These are phyloP conservation scores for Mus spicilegus DNA, from an alignment of 2,113 vertebrate genomes.

Conservation along the genomic window DNA sequence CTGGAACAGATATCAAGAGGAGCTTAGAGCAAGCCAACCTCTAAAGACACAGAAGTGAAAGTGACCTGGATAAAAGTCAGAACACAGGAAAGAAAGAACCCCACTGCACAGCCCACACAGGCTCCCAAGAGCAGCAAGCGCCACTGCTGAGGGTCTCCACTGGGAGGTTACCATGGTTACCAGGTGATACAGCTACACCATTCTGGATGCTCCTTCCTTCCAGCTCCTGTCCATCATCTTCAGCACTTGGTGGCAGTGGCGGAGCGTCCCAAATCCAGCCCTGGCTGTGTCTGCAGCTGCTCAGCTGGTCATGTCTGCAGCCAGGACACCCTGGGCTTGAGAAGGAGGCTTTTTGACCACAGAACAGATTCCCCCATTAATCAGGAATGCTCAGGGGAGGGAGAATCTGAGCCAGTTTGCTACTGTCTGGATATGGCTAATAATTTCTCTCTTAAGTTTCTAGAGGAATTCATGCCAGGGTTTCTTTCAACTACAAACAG, in stretches of 20 bases:
- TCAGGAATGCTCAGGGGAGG: constrained; percentile 77
- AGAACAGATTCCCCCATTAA: constrained; percentile 80
- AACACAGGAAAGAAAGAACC: not conserved
- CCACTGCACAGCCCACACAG: fast-evolving
- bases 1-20: not conserved
- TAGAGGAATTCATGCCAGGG: constrained; percentile 63
- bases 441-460: constrained; percentile 75
- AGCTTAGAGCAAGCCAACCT: not conserved
- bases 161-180: not conserved
- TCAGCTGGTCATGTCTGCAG: constrained; percentile 67
- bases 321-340: constrained; percentile 75
- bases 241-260: not conserved
- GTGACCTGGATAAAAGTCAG: constrained; percentile 22
- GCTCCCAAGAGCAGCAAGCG: not conserved
- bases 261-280: constrained; percentile 27
- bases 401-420: constrained; percentile 67
- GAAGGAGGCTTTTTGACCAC: constrained; percentile 57
- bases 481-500: constrained; percentile 47
- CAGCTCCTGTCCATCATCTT: not conserved
- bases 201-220: not conserved
- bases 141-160: fast-evolving
- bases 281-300: constrained; percentile 51
- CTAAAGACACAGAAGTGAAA: constrained; percentile 10
- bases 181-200: not conserved
- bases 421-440: constrained; percentile 78